phyloP scores from a whole-genome alignment of 2,888 invertebrate species.

The Salpingus planirostris region DNA sequence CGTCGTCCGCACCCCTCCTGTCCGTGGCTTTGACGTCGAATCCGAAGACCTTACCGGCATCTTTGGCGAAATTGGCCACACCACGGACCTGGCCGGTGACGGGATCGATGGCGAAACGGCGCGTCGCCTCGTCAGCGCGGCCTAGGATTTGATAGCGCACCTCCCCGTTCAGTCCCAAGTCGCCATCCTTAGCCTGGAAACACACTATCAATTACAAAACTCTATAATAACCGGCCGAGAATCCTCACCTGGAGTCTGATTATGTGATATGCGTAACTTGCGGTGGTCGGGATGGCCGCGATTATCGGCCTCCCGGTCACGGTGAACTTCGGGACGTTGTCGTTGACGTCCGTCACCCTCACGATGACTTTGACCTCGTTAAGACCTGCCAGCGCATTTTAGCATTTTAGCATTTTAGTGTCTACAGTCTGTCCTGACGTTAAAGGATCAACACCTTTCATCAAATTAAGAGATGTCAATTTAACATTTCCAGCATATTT shows the following conservation, averaged over 20 bases:
- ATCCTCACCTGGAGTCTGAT: conserved; percentile 59
- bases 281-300: conserved; percentile 73
- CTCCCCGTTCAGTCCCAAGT: conserved; percentile 66
- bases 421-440: too few relatives aligned
- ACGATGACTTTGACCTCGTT: conserved; percentile 76
- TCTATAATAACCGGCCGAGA: background rate
- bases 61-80: conserved; percentile 57
- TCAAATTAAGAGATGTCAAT: too few relatives aligned
- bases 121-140: conserved; percentile 56
- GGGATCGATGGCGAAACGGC: conserved; percentile 70
- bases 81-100: conserved; percentile 67
- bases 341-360: conserved; percentile 71
- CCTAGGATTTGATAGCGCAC: conserved; percentile 70
- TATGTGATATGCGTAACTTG: conserved; percentile 74
- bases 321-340: conserved; percentile 71
- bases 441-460: too few relatives aligned
- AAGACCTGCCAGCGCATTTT: too few relatives aligned
- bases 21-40: conserved; percentile 86
- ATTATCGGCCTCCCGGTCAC: conserved; percentile 69
- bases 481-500: too few relatives aligned
- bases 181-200: conserved; percentile 62
- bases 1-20: conserved; percentile 69
- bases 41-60: conserved; percentile 69
- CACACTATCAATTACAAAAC: conserved; percentile 2
- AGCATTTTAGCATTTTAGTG: too few relatives aligned